Evolutionary conservation across 2,888 invertebrate genomes (phyloP), one percentile per base, ranked within the genome.

Genomic region (Drosophila eohydei): DNA sequence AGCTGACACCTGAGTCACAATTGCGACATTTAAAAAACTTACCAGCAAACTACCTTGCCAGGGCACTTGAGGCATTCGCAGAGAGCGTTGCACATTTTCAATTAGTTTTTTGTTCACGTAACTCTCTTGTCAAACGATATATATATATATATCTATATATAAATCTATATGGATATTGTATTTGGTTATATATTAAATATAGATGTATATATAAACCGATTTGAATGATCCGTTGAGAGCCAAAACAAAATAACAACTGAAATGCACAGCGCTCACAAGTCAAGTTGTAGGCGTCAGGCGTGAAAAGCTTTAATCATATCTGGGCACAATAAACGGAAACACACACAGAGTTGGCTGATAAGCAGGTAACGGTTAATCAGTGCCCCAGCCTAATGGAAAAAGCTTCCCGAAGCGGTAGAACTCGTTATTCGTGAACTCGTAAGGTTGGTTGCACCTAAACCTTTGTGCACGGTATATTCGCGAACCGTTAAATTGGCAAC

Each of bases 41-140:
- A 92, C 92, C 92, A 92, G 78, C 92, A 92, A 46, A 89, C 70
- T 21, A 92, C 83, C 77, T 89, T 91, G 74, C 86, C 92, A 14
- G 92, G 92, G 66, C 92, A 92, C 74, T 92, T 92, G 1, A 92
- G 69, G 68, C 87, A 87, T 74, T 92, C 92, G 70, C 91, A 91
- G 11, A 87, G 67, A 70, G 89, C 89, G 64, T 88, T 76, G 69
- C 92, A 91, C 92, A 92, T 92, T 63, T 85, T 85, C 88, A 52
- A 68, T 56, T 51, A 14, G 51, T 65, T 38, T 68, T 51, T 36
- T 26, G 64, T 50, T 36, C 59, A 58, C 58, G 57, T 59, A 40
- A 57, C 50, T 36, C 54, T 34, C 54, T 34, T 14, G 44, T 46
- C 66, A 60, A 21, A 38, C 34, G 8, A 7, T 14, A 48, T 46